Base-by-base conservation (phyloP, 2,888 invertebrate species). In the Platycnemis pennipes region DNA sequence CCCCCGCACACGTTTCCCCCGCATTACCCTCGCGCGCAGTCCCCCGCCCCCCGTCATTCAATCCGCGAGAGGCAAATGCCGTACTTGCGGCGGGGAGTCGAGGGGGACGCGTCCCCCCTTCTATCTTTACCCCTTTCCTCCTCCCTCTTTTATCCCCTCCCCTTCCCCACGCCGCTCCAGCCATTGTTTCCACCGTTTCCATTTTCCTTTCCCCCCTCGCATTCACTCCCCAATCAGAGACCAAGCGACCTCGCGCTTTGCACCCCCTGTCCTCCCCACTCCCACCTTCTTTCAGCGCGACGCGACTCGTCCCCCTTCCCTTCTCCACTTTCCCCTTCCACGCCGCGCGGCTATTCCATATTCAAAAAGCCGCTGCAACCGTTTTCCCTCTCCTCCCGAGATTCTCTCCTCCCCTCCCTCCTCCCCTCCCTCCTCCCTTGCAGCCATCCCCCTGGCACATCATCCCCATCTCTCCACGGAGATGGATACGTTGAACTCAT, bases 351-450 rank as follows among this genome's bases (percentile, higher is more conserved):
- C 31, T 63, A 89, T 89, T 89, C 89, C 89, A 89, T 89, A 89
- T 89, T 89, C 89, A 89, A 89, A 31, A 53, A 56, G 42, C 37
- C 26, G 56, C 56, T 53, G 87, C 87, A 45, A 45, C 87, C 87
- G 45, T 45, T 31, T 31, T 69, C 69, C 69, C 69, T 31, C n/a
- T 69, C 31, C 26, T 8, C 63, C 63, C 63, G n/a, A 49, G 16
- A 49, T 22, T 22, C 22, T 63, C 22, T 26, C 19, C 26, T 63
- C 63, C 2, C n/a, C 63, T 63, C 63, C 56, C 22, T 22, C 22
- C 56, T 22, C 22, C 56, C 16, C 56, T 3, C 56, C 22, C 56
- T 22, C 16, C 56, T 22, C 56, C 3, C 3, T 19, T 19, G 22
- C 56, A 3, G 56, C 4, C 13, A 56, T 22, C 13, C n/a, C n/a